Conservation (phyloP, 2,888 invertebrate species). For the Macrophya annulata region DNA sequence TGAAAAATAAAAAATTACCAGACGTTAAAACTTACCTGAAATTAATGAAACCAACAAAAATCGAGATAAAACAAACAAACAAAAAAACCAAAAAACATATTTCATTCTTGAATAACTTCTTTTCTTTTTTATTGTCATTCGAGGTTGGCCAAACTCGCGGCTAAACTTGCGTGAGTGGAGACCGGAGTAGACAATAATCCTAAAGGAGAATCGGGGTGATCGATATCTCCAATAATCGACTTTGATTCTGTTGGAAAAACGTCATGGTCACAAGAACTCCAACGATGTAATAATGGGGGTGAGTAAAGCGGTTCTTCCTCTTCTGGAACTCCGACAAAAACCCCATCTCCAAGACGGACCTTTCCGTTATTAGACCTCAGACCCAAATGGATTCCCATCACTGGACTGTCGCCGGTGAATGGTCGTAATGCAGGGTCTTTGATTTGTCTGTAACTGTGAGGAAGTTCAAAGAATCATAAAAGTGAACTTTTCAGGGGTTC, state of each 20-base stretch:
- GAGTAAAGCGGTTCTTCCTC: conserved; percentile 60
- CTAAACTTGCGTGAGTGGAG: neutral
- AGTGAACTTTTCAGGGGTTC: neutral
- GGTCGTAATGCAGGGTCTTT: conserved; percentile 71
- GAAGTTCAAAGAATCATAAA: conserved; percentile 5
- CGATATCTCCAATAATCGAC: conserved; percentile 14
- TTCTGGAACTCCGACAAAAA: conserved; percentile 79
- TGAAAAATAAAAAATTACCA: neutral
- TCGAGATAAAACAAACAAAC: too few relatives aligned
- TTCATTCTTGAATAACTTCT: neutral
- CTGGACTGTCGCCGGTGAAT: conserved; percentile 78
- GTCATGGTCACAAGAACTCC: conserved; percentile 74
- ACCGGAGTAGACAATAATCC: neutral
- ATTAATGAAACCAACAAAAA: neutral
- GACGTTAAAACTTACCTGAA: neutral
- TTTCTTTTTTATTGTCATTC: conserved; percentile 29
- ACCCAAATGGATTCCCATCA: conserved; percentile 82
- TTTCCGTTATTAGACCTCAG: conserved; percentile 76
- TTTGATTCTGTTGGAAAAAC: conserved; percentile 10
- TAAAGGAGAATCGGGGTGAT: conserved; percentile 14
- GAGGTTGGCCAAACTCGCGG: conserved; percentile 25
- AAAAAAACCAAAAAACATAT: neutral
- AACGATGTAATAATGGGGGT: conserved; percentile 75
- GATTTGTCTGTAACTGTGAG: conserved; percentile 80
- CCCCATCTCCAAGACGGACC: conserved; percentile 80